Conservation (phyloP, 2,888 invertebrate species). For the Drosophila sordidula region DNA sequence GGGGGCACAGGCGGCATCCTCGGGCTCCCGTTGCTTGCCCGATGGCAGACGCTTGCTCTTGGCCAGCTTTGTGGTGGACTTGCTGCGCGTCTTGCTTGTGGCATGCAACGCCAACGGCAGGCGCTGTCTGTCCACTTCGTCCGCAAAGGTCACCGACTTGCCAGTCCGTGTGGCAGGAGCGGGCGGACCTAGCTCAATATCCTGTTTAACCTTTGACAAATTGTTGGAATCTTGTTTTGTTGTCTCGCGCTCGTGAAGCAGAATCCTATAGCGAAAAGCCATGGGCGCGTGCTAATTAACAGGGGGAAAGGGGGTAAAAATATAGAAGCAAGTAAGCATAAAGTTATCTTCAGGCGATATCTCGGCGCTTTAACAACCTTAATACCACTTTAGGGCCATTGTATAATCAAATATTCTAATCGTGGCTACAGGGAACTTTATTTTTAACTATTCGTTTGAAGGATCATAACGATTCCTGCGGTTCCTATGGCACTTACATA, state of each 20-base stretch:
- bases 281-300: constrained; percentile 87
- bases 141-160: constrained; percentile 71
- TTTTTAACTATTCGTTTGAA: no score
- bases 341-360: background rate
- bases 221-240: constrained; percentile 63
- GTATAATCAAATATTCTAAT: no score
- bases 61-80: constrained; percentile 37
- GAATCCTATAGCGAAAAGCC: constrained; percentile 88
- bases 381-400: no score
- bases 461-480: no score
- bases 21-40: constrained; percentile 52
- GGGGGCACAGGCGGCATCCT: constrained; percentile 55
- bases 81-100: constrained; percentile 48
- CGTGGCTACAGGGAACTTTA: no score
- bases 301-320: constrained; percentile 19
- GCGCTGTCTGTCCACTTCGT: constrained; percentile 46
- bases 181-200: constrained; percentile 43
- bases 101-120: constrained; percentile 19
- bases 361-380: background rate
- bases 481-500: no score
- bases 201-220: constrained; percentile 65
- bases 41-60: constrained; percentile 47
- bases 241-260: constrained; percentile 72
- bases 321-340: constrained; percentile 11
- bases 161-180: constrained; percentile 40